Base-by-base conservation (phyloP, 2,888 invertebrate genomes). In the Phyllotreta striolata region DNA sequence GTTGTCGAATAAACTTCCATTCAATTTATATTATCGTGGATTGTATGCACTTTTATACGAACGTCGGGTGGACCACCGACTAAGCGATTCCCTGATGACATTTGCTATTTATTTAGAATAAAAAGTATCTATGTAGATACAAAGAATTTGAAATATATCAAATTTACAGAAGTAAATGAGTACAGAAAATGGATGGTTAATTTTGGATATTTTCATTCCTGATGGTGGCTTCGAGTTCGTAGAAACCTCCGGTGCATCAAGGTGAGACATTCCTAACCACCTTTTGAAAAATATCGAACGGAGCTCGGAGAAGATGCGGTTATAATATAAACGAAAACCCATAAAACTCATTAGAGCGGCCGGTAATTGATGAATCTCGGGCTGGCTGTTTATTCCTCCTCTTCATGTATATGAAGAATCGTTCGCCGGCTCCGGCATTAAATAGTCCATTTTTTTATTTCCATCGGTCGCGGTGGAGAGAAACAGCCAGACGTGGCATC, bases 341-440 rank as follows among this genome's bases (percentile, higher is more conserved):
- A 75, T 75, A 76, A 76, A 76, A 76, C 76, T 76, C 76, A 76
- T 76, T 76, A 76, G 75, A 70, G 72, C 63, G 72, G 64, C 71
- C 70, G 71, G 72, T 76, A 76, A 76, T 76, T 76, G 76, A 76
- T 76, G 75, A 75, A 73, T 67, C 72, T 70, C 66, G 73, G 71
- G 46, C n/a, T 70, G 61, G 66, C 59, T 62, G 63, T 44, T 24
- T 51, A 62, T 64, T 55, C 55, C 64, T 62, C 57, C 64, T 56
- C 57, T 64, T 57, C 47, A 46, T 37, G 24, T 51, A 52, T 24
- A 52, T 24, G 35, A 46, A 49, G 46, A 47, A 57, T 57, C 39
- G 34, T 52, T 61, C 13, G 35, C 55, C 37, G 43, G 51, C 12
- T 9, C n/a, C 24, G 62, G 37, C 44, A 24, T 24, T 24, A 24